Base-by-base conservation (phyloP, 2,113 vertebrate species). In the Butorides virescens region DNA sequence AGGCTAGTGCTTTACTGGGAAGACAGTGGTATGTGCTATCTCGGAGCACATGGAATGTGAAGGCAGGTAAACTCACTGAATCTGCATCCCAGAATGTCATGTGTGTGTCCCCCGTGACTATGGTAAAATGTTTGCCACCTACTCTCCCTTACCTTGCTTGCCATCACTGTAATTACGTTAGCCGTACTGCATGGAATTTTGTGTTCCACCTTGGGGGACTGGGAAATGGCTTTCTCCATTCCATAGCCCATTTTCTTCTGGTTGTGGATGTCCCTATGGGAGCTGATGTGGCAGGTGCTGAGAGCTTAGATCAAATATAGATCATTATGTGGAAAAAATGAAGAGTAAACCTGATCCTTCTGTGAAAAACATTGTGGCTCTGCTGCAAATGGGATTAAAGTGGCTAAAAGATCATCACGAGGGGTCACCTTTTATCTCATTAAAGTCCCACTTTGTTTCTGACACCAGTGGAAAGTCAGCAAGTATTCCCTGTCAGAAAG, bases 381-480 rank as follows among this genome's bases (percentile, higher is more conserved):
- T 86, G 55, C 68, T 84, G 81, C 63, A 65, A 91, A 92, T 53
- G 42, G 77, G 92, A 95, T 95, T 95, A 87, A 89, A 89, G 50
- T 47, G 89, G 32, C 11, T 7, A 32, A 84, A 78, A 78, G 86
- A 82, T 78, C 56, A 62, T 72, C 4, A 8, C 6, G 32, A 89
- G 32, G 49, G 58, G 74, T 68, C 74, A 89, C 18, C 53, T 85
- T 89, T 47, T 87, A 93, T 92, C 94, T 93, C 66, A 72, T 94
- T 95, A 39, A 91, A 92, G 77, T 72, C 37, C 46, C 9, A 21
- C 89, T 93, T 92, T 94, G 86, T 85, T 93, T 95, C 76, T 92
- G 80, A 68, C 32, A 37, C 37, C 39, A 46, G 58, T 1, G 59
- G 70, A 83, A 94, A 87, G 70, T 71, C 79, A 11, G 92, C 0